Conservation (phyloP, 2,888 invertebrate species). For the Neuroscelio doddi region DNA sequence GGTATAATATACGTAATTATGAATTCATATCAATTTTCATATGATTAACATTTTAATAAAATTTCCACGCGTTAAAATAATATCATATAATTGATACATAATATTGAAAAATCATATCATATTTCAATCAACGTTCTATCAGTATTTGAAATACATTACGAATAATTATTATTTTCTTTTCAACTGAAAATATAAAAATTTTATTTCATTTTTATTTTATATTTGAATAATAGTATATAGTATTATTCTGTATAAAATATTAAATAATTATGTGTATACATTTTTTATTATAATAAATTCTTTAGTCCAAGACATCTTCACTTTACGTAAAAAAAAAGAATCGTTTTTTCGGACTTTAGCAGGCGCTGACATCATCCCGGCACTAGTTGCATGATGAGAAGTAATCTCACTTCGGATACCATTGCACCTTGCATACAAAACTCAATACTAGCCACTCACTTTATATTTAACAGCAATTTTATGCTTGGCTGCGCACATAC, state of each 20-base stretch:
- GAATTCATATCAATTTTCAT: no score
- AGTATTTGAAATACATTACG: constrained; percentile 14
- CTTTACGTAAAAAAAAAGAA: constrained; percentile 22
- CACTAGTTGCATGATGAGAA: constrained; percentile 42
- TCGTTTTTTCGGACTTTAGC: neutral
- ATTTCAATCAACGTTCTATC: no score
- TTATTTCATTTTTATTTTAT: no score
- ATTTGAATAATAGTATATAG: no score
- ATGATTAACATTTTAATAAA: no score
- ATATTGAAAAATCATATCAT: no score
- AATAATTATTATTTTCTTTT: no score
- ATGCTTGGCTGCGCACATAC: constrained; percentile 32
- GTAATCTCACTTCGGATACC: constrained; percentile 41
- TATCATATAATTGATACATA: no score
- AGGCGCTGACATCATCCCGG: constrained; percentile 28
- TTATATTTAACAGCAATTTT: constrained; percentile 41
- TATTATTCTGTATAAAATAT: constrained; percentile 24
- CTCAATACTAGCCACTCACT: constrained; percentile 30
- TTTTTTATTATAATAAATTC: constrained; percentile 25
- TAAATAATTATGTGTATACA: constrained; percentile 33
- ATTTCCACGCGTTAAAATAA: no score
- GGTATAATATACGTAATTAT: no score
- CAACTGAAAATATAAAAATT: no score
- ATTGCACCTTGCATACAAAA: constrained; percentile 32
- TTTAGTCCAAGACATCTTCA: no score